Evolutionary conservation across 2,797 vertebrate genomes (phyloP).

Genomic region (Lacerta viridis): DNA sequence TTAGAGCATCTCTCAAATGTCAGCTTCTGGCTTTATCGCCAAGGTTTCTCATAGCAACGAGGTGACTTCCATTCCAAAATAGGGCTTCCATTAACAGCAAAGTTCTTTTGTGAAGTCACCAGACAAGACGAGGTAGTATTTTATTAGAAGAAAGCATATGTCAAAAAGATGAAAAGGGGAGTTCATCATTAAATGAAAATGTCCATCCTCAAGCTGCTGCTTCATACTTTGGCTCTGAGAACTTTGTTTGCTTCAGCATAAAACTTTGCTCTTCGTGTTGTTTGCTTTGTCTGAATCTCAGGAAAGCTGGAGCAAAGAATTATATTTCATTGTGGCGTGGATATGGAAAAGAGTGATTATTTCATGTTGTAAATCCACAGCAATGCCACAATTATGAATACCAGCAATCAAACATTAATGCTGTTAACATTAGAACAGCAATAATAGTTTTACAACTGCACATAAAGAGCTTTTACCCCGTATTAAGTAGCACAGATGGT

Average conservation of each 20-base stretch:
- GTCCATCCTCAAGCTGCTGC: conserved; percentile 11
- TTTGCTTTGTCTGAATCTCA: too few species aligned
- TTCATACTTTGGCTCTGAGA: conserved; percentile 24
- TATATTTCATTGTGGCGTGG: conserved; percentile 55
- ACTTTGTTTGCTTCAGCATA: conserved; percentile 47
- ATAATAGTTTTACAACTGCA: conserved; percentile 54
- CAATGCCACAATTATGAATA: conserved; percentile 34
- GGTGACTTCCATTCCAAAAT: conserved; percentile 16
- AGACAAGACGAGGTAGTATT: neutral
- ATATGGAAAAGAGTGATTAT: conserved; percentile 65
- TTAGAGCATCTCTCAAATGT: conserved; percentile 38
- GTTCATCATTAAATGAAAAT: conserved; percentile 14
- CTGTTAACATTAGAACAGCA: conserved; percentile 56
- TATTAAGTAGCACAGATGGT: conserved; percentile 47
- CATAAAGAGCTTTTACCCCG: conserved; percentile 61
- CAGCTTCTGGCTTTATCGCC: neutral
- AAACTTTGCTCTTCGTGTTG: conserved; percentile 35
- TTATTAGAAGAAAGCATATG: neutral
- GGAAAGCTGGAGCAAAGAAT: conserved; percentile 15
- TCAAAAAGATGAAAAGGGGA: conserved; percentile 35
- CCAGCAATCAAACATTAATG: conserved; percentile 54
- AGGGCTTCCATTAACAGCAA: conserved; percentile 29
- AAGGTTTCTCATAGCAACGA: neutral
- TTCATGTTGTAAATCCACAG: conserved; percentile 54
- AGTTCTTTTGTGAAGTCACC: neutral